Evolutionary conservation across 2,797 vertebrate species (phyloP), one percentile per base, ranked within the genome.

Genomic region (Melanotaenia pygmaea): DNA sequence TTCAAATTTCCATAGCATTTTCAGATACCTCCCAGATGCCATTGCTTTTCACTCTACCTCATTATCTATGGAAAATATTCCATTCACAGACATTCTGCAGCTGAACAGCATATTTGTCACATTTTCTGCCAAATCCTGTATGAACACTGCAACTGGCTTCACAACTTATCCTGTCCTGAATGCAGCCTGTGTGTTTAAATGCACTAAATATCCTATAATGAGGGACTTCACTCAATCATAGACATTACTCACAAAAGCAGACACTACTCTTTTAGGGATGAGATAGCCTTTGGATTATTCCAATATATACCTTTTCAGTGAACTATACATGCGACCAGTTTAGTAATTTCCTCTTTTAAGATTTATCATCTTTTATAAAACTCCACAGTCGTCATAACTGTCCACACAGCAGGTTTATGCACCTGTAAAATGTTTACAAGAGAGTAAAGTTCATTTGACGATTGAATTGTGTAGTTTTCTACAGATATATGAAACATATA

Each of bases 341-440:
- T 3, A 16, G 62, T 72, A n/a, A 81, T 82, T 83, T 85, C 77
- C 79, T 69, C 67, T 85, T 85, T 84, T 53, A 58, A 78, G 82
- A 76, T 69, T 38, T 38, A 54, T 80, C 72, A 70, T 61, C 9
- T 47, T 74, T 61, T 72, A 40, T 54, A 60, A 70, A 72, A 77
- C 30, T 54, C 20, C 22, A 24, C 35, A 58, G 60, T 18, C 18
- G 20, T 64, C 53, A 45, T 24, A 58, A 30, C 57, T 74, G 62
- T 86, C 53, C 38, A 74, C 53, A n/a, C 28, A 30, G 43, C 14
- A 47, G 62, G 14, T 83, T 59, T 81, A 66, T 77, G 63, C 66
- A 68, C 72, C 67, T 64, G 64, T 91, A 87, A 92, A 91, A 87
- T 70, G 53, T 90, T 91, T 80, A 92, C 68, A 70, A 89, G 76